phyloP scores from a whole-genome alignment of 2,113 vertebrate species.

The Pelobates fuscus region DNA sequence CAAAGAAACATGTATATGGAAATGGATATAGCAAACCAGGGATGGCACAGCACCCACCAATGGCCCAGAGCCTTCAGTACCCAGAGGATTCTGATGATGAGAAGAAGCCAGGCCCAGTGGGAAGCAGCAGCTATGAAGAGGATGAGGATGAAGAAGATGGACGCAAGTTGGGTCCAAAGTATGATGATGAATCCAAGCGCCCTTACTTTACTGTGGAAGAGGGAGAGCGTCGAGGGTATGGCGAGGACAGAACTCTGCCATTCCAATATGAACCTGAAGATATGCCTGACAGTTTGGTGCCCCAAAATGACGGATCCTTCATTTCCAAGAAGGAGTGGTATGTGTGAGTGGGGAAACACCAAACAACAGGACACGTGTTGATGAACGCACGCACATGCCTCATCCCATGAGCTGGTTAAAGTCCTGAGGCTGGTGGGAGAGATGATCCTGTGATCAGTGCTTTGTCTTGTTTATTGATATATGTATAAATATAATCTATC shows the following conservation, averaged over 20 bases:
- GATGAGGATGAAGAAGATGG: constrained; percentile 76
- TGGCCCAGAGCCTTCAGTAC: constrained; percentile 93
- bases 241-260: constrained; percentile 89
- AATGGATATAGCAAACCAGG: constrained; percentile 96
- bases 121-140: constrained; percentile 75
- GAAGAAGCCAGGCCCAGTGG: constrained; percentile 87
- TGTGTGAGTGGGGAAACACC: constrained; percentile 67
- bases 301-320: constrained; percentile 97
- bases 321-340: constrained; percentile 99
- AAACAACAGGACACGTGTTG: constrained; percentile 8
- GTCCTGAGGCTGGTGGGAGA: constrained; percentile 16
- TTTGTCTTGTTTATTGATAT: constrained; percentile 46
- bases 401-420: constrained; percentile 16
- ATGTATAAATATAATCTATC: constrained; percentile 20
- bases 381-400: constrained; percentile 29
- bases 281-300: constrained; percentile 94
- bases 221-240: constrained; percentile 82
- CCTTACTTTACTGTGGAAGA: constrained; percentile 98
- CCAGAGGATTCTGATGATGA: constrained; percentile 94
- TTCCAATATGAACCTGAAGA: constrained; percentile 93
- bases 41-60: constrained; percentile 80
- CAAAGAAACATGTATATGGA: constrained; percentile 96
- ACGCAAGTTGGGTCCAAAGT: constrained; percentile 81
- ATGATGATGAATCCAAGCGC: constrained; percentile 89
- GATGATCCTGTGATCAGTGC: constrained; percentile 28